Evolutionary conservation across 2,113 vertebrate genomes (phyloP).

Genomic region (Psephotus haematonotus): DNA sequence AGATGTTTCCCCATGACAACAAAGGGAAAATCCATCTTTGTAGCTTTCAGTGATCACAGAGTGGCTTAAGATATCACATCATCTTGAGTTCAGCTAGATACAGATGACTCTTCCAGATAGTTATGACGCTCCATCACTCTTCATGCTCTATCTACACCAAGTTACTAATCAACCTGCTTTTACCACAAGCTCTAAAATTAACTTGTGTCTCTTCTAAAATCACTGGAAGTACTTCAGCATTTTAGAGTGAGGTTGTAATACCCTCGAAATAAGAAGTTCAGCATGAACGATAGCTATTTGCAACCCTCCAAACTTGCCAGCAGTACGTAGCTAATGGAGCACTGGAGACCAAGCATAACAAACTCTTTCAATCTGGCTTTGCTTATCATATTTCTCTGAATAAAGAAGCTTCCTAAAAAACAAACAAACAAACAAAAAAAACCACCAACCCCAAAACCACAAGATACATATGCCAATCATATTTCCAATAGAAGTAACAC

Average conservation of each 20-base stretch:
- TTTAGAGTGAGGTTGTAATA: background rate
- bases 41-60: background rate
- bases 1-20: background rate
- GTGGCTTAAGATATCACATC: background rate
- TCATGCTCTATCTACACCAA: background rate
- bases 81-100: background rate
- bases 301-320: background rate
- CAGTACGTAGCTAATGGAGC: background rate
- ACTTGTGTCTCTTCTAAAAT: background rate
- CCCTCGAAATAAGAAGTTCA: background rate
- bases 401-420: background rate
- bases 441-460: background rate
- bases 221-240: background rate
- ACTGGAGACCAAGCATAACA: background rate
- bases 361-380: background rate
- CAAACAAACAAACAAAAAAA: background rate
- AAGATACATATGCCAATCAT: background rate
- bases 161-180: background rate
- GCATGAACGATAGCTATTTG: background rate
- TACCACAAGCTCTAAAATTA: slow-evolving; percentile 9
- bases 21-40: background rate
- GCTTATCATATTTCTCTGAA: background rate
- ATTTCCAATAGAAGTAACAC: background rate
- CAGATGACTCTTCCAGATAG: background rate
- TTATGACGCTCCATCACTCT: background rate